Conservation (phyloP, 2,113 vertebrate species). For the Empidonax alnorum region DNA sequence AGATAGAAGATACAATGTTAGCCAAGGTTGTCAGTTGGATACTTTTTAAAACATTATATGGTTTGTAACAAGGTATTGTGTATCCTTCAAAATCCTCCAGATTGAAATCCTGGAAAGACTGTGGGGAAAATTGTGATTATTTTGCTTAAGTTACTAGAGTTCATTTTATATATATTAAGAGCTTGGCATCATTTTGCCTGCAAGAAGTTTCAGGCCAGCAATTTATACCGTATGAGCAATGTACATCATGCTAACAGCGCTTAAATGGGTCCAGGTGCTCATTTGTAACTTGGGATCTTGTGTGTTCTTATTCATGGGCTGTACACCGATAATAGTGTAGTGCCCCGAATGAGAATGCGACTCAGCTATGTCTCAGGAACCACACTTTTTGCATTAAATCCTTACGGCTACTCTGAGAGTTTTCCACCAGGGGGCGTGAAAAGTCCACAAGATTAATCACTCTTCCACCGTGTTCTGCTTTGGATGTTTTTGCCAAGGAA, state of each 20-base stretch:
- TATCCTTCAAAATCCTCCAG: slow-evolving; percentile 76
- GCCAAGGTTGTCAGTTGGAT: slow-evolving; percentile 83
- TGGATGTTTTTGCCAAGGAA: background rate
- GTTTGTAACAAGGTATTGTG: slow-evolving; percentile 83
- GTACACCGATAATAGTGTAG: slow-evolving; percentile 31
- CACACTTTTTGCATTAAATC: slow-evolving; percentile 4
- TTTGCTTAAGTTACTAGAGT: slow-evolving; percentile 79
- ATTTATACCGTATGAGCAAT: slow-evolving; percentile 63
- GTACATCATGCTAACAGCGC: slow-evolving; percentile 69
- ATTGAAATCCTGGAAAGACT: slow-evolving; percentile 73
- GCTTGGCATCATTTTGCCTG: slow-evolving; percentile 76
- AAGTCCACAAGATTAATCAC: slow-evolving; percentile 3
- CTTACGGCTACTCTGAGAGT: background rate
- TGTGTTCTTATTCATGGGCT: slow-evolving; percentile 57
- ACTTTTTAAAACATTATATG: slow-evolving; percentile 80
- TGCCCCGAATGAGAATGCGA: slow-evolving; percentile 24
- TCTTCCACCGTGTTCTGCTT: background rate
- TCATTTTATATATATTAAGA: slow-evolving; percentile 76
- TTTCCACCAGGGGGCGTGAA: slow-evolving; percentile 74
- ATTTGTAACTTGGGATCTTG: slow-evolving; percentile 60
- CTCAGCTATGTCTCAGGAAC: slow-evolving; percentile 55
- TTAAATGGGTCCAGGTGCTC: slow-evolving; percentile 75
- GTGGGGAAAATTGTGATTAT: slow-evolving; percentile 75
- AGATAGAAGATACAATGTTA: slow-evolving; percentile 80
- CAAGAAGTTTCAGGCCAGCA: slow-evolving; percentile 70